phyloP scores from a whole-genome alignment of 2,888 invertebrate species.

The Halictus quadricinctus region DNA sequence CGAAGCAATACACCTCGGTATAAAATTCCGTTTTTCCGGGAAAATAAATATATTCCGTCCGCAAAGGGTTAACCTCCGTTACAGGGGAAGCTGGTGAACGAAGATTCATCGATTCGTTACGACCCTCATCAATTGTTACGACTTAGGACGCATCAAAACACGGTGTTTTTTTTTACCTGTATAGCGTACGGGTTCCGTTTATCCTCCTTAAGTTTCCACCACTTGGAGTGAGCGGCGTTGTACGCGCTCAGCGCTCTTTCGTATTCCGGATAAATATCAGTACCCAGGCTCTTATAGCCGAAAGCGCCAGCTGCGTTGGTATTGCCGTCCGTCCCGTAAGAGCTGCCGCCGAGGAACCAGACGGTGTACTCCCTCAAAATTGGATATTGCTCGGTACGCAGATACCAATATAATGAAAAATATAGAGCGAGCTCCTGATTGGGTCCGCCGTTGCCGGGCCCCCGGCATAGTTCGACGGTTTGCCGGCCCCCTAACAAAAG shows the following conservation, averaged over 20 bases:
- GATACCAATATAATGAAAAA: conserved; percentile 79
- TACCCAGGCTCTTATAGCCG: conserved; percentile 70
- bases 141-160: background rate
- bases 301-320: conserved; percentile 71
- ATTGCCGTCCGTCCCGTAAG: conserved; percentile 73
- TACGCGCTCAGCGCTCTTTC: conserved; percentile 50
- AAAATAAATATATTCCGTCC: no score
- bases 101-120: no score
- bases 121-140: background rate
- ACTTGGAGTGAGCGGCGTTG: conserved; percentile 44
- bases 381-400: conserved; percentile 70
- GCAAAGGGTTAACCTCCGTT: no score
- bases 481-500: conserved; percentile 86
- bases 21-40: no score
- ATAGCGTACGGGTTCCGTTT: conserved; percentile 20
- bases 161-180: conserved; percentile 34
- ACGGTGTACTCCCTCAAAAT: conserved; percentile 73
- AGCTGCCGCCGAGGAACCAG: conserved; percentile 74
- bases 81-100: no score
- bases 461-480: conserved; percentile 84
- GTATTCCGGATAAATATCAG: conserved; percentile 68
- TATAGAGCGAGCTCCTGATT: conserved; percentile 87
- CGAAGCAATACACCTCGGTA: no score
- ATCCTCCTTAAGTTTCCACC: conserved; percentile 51
- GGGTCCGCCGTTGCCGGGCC: conserved; percentile 84